Evolutionary conservation across 2,888 invertebrate genomes (phyloP), one percentile per base, ranked within the genome.

Genomic region (Dynastes tityus): DNA sequence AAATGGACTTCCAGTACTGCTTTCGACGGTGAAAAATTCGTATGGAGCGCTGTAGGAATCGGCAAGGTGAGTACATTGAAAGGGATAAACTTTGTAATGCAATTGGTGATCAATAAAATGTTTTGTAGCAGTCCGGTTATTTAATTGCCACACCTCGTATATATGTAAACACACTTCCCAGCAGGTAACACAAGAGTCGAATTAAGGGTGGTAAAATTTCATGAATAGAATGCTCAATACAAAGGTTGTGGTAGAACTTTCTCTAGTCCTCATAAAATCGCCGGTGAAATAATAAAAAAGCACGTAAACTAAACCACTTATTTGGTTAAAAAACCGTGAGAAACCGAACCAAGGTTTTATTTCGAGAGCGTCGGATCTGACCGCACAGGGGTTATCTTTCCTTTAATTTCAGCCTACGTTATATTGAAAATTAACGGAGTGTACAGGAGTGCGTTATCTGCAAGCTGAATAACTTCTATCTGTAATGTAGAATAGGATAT

Each of bases 381-480:
- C 80, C 80, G 80, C 80, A 81, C 78, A 79, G 80, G 78, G 78
- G 80, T 83, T 81, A 81, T 79, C 80, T 79, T 82, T 82, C 80
- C 77, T 80, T 79, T 82, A 82, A 82, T 83, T 81, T 80, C 78
- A 79, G 22, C 79, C 40, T 63, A 45, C 27, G 61, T 61, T 37
- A 49, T 78, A 81, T 83, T 82, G 79, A 78, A 71, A 78, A 67
- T 80, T 81, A 83, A 80, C 81, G 79, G 81, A 80, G 77, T 81
- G 82, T 77, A 79, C 63, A 61, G 77, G 77, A 82, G 81, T 80
- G 76, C 78, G 74, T 79, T 82, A 82, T 80, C 80, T 78, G 65
- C 53, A 65, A 74, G 49, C n/a, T 78, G 78, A 74, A 74, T 78
- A 74, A 74, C 63, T 58, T 64, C 53, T 45, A 68, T 68, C 68